phyloP scores from a whole-genome alignment of 2,113 vertebrate genomes.

The Chloropsis cyanopogon region DNA sequence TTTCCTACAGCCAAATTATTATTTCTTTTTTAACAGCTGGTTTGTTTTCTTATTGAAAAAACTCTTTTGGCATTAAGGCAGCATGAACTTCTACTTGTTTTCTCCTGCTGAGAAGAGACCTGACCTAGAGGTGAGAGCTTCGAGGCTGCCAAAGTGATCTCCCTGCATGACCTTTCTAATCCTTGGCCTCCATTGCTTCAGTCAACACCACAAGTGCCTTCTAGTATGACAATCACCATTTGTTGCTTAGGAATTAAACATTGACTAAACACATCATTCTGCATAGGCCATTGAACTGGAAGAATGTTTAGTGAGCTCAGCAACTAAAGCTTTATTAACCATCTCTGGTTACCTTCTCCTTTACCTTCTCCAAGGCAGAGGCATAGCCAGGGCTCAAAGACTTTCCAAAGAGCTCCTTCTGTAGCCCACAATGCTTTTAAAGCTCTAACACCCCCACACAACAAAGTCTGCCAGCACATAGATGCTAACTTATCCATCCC shows the following conservation, averaged over 20 bases:
- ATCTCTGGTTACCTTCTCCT: conserved; percentile 29
- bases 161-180: not conserved
- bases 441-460: not conserved
- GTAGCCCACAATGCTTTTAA: not conserved
- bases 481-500: not conserved
- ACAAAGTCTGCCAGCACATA: not conserved
- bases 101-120: not conserved
- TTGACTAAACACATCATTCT: conserved; percentile 57
- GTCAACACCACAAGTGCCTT: conserved; percentile 23
- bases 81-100: not conserved
- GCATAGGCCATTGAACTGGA: conserved; percentile 54
- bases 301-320: conserved; percentile 44
- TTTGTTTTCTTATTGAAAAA: not conserved
- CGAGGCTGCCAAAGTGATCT: not conserved
- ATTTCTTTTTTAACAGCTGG: fast-evolving
- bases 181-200: conserved; percentile 28
- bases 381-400: not conserved
- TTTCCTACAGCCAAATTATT: not conserved
- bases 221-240: conserved; percentile 14
- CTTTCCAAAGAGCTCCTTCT: not conserved
- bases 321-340: conserved; percentile 47
- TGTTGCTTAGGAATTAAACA: conserved; percentile 65
- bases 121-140: not conserved
- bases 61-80: not conserved
- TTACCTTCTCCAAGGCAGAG: not conserved